Evolutionary conservation across 2,888 invertebrate species (phyloP), one percentile per base, ranked within the genome.

Genomic region (Merodon equestris): DNA sequence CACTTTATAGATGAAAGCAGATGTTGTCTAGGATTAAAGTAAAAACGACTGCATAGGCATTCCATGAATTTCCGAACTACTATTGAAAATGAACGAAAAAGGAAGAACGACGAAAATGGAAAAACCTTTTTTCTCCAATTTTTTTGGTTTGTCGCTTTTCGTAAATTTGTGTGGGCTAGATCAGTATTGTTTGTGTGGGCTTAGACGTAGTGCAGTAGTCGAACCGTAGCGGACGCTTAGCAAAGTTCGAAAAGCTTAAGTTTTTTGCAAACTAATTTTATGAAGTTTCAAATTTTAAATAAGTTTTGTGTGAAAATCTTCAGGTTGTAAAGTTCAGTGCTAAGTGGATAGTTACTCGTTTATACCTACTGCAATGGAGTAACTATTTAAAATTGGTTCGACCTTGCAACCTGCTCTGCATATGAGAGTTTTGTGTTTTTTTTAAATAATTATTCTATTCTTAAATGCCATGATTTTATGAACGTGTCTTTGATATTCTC

Each of bases 21-120:
- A 74, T 74, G 79, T 66, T 70, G 70, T 54, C 63, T 34, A 71
- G 79, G 79, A 79, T 79, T 64, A 74, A 50, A 58, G 45, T 42
- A 74, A 53, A 64, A 40, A 61, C 79, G 70, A 79, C 58, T 70
- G 79, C 60, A 79, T 51, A 74, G 74, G 79, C 74, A 79, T 79
- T 72, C 61, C 19, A 44, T 27, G 27, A 2, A 27, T 27, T 27
- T 27, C 27, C 27, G 27, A 27, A 27, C 27, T 27, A 27, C 7
- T 27, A 27, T 27, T 4, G 7, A 27, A 4, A 27, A 27, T 45
- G 44, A 56, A 63, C 45, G 19, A 9, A 53, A 75, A 67, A 63
- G 57, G 58, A 56, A 60, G 27, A 27, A 27, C 3, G 42, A 57
- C 17, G 50, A 34, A 48, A 18, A 57, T 15, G 48, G 58, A 40